Conservation (phyloP, 2,113 vertebrate genomes). For the Oryzias celebensis region DNA sequence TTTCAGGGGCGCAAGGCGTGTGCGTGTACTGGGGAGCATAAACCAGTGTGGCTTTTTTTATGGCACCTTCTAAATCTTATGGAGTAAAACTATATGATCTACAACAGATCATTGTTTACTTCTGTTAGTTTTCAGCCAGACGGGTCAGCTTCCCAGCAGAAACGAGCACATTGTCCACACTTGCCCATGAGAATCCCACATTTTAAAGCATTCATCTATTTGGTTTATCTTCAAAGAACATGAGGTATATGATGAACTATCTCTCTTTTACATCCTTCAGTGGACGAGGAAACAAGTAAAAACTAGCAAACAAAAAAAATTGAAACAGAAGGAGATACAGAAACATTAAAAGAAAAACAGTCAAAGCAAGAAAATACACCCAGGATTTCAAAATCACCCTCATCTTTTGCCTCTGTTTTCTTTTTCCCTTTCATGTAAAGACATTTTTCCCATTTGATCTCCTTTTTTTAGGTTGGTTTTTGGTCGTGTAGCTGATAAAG, state of each 20-base stretch:
- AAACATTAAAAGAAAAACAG: constrained; percentile 51
- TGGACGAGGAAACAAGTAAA: constrained; percentile 56
- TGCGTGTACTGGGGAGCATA: constrained; percentile 26
- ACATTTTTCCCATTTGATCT: constrained; percentile 49
- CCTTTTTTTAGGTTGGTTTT: constrained; percentile 73
- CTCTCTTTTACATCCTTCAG: constrained; percentile 80
- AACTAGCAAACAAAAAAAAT: constrained; percentile 47
- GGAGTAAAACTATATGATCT: constrained; percentile 20
- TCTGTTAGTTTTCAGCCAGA: constrained; percentile 19
- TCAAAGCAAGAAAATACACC: constrained; percentile 41
- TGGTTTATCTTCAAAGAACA: constrained; percentile 91
- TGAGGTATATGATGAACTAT: constrained; percentile 95
- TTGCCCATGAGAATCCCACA: constrained; percentile 46
- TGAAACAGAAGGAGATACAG: constrained; percentile 40
- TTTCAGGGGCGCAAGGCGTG: constrained; percentile 38
- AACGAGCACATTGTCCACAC: constrained; percentile 25
- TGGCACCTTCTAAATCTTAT: constrained; percentile 19
- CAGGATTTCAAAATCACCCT: constrained; percentile 35
- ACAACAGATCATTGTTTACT: constrained; percentile 26
- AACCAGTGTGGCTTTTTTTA: constrained; percentile 32
- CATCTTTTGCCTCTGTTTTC: constrained; percentile 24
- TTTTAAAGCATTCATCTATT: constrained; percentile 84
- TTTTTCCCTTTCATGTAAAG: constrained; percentile 37
- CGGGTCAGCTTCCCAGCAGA: constrained; percentile 21
- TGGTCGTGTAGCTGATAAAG: constrained; percentile 89